phyloP scores from a whole-genome alignment of 2,113 vertebrate genomes.

The Sakesphorus luctuosus region DNA sequence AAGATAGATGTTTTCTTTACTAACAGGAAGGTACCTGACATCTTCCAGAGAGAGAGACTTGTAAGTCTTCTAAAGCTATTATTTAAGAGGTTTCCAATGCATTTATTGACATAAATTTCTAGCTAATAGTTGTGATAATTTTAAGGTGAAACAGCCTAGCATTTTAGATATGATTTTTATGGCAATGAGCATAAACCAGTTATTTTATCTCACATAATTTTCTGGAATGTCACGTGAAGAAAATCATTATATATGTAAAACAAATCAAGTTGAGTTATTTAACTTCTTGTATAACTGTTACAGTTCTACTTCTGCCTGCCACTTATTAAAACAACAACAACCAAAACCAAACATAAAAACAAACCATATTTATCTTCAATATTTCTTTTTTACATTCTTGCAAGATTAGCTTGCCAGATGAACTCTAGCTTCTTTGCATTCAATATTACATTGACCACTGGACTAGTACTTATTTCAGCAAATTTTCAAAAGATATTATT shows the following conservation, averaged over 20 bases:
- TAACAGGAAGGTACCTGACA: background rate
- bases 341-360: background rate
- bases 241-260: background rate
- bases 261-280: background rate
- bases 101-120: background rate
- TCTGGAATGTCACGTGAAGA: background rate
- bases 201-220: background rate
- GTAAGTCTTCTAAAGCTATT: background rate
- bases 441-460: background rate
- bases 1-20: constrained; percentile 7
- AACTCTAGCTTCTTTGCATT: background rate
- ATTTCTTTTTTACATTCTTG: background rate
- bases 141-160: background rate
- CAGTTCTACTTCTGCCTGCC: background rate
- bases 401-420: background rate
- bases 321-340: background rate
- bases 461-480: background rate
- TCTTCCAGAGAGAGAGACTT: background rate
- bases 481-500: background rate
- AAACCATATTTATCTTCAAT: background rate
- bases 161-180: background rate
- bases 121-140: background rate
- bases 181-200: background rate
- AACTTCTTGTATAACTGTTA: background rate
- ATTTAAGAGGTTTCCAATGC: background rate